These are phyloP conservation scores for Eupithecia tripunctaria DNA, from an alignment of 2,888 invertebrate genomes.

Conservation along the genomic window DNA sequence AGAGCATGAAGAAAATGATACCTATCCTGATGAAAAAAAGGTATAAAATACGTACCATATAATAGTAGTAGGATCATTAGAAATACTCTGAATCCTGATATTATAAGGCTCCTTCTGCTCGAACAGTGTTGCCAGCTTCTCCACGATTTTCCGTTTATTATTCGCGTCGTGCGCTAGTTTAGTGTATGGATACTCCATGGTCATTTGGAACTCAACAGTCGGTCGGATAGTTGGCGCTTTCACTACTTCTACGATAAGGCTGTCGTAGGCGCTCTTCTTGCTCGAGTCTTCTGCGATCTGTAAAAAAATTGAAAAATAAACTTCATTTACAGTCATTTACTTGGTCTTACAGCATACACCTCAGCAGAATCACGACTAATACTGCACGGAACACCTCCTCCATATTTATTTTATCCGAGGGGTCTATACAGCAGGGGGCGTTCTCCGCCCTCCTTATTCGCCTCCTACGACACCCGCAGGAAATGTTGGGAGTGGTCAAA, in stretches of 20 bases:
- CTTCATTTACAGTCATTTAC: neutral
- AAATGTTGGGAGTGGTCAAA: neutral
- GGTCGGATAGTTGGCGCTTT: slow-evolving; percentile 86
- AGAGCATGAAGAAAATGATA: neutral
- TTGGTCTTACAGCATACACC: neutral
- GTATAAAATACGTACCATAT: slow-evolving; percentile 81
- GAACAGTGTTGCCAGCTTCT: slow-evolving; percentile 90
- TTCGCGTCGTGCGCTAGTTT: slow-evolving; percentile 88
- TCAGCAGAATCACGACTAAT: neutral
- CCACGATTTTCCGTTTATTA: slow-evolving; percentile 91
- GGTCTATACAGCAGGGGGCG: no score
- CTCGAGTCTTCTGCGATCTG: slow-evolving; percentile 90
- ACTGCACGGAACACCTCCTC: no score
- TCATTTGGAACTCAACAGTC: slow-evolving; percentile 92
- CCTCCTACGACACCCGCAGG: neutral
- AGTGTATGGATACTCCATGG: slow-evolving; percentile 88
- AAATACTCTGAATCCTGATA: slow-evolving; percentile 89
- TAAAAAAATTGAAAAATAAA: neutral
- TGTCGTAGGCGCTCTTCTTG: slow-evolving; percentile 91
- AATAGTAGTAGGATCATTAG: slow-evolving; percentile 87
- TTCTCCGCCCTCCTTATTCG: neutral
- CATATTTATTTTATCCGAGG: no score
- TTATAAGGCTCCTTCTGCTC: slow-evolving; percentile 89
- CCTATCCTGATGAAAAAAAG: neutral
- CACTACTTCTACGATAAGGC: slow-evolving; percentile 89